Percentiles rank a stretch among this genome's conserved stretches.
Evolutionary conservation across 2,888 invertebrate species (phyloP).

Genomic region (Microctonus brassicae): DNA sequence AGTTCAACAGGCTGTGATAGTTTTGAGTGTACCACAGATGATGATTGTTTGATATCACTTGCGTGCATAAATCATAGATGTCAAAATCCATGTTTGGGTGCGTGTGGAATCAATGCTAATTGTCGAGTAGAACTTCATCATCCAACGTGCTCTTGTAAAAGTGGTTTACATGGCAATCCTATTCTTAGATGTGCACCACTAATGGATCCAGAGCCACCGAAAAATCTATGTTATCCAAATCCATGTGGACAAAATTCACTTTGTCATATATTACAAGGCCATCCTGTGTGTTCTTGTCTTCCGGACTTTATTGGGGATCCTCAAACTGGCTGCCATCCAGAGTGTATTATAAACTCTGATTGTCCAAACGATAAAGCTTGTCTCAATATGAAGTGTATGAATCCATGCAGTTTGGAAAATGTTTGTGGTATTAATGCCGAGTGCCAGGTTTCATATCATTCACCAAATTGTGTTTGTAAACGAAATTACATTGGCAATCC

Average conservation of each 20-base stretch:
- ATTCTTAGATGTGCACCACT: conserved; percentile 79
- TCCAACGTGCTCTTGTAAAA: conserved; percentile 83
- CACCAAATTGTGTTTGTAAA: conserved; percentile 84
- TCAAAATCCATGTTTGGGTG: conserved; percentile 85
- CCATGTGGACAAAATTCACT: conserved; percentile 86
- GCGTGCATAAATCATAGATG: conserved; percentile 87
- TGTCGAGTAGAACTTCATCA: conserved; percentile 85
- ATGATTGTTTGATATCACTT: conserved; percentile 80
- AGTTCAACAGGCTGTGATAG: conserved; percentile 80
- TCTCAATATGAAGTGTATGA: conserved; percentile 80
- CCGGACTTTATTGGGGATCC: conserved; percentile 86
- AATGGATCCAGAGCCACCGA: conserved; percentile 71
- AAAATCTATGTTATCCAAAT: conserved; percentile 80
- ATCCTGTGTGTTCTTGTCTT: conserved; percentile 84
- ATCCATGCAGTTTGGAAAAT: conserved; percentile 80
- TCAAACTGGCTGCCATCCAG: conserved; percentile 80
- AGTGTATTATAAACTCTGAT: conserved; percentile 87
- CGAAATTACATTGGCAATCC: conserved; percentile 86
- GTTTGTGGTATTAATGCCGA: conserved; percentile 86
- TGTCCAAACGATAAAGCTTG: conserved; percentile 83
- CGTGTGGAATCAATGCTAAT: conserved; percentile 81
- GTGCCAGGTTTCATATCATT: conserved; percentile 85
- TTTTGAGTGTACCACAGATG: conserved; percentile 85
- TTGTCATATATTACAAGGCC: conserved; percentile 79
- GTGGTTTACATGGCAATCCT: conserved; percentile 83